Evolutionary conservation across 2,797 vertebrate species (phyloP).

Genomic region (Lagocephalus sceleratus): DNA sequence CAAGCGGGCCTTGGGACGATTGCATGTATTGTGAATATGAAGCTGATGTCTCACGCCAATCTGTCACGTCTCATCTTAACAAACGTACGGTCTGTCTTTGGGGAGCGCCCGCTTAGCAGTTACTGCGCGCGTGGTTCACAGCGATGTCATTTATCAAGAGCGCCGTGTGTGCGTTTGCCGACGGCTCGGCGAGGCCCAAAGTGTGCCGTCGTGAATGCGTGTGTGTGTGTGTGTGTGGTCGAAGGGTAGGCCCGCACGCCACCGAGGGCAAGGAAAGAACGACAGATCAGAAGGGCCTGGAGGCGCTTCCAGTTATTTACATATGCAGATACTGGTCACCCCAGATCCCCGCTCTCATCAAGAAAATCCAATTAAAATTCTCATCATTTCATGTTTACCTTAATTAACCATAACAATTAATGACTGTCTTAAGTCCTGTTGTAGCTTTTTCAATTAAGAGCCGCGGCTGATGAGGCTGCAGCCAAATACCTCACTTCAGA

Average conservation of each 20-base stretch:
- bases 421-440: slow-evolving; percentile 67
- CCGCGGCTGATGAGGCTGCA: slow-evolving; percentile 59
- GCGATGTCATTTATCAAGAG: slow-evolving; percentile 60
- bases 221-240: neutral
- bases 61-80: slow-evolving; percentile 65
- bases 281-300: slow-evolving; percentile 38
- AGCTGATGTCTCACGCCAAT: slow-evolving; percentile 56
- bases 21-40: slow-evolving; percentile 48
- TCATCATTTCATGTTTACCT: slow-evolving; percentile 78
- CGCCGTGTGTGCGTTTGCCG: slow-evolving; percentile 46
- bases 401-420: slow-evolving; percentile 77
- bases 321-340: slow-evolving; percentile 71
- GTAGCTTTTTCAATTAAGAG: slow-evolving; percentile 70
- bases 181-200: slow-evolving; percentile 40
- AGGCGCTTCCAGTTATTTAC: slow-evolving; percentile 73
- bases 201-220: slow-evolving; percentile 14
- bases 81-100: slow-evolving; percentile 55
- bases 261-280: slow-evolving; percentile 13
- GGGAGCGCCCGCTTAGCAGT: slow-evolving; percentile 52
- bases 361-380: slow-evolving; percentile 76
- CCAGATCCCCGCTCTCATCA: slow-evolving; percentile 75
- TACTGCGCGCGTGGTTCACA: slow-evolving; percentile 60
- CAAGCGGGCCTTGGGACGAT: slow-evolving; percentile 30
- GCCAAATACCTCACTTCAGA: slow-evolving; percentile 21
- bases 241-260: neutral